These are phyloP conservation scores for Neodiprion fabricii DNA, from an alignment of 1,140 invertebrate genomes.

Conservation along the genomic window DNA sequence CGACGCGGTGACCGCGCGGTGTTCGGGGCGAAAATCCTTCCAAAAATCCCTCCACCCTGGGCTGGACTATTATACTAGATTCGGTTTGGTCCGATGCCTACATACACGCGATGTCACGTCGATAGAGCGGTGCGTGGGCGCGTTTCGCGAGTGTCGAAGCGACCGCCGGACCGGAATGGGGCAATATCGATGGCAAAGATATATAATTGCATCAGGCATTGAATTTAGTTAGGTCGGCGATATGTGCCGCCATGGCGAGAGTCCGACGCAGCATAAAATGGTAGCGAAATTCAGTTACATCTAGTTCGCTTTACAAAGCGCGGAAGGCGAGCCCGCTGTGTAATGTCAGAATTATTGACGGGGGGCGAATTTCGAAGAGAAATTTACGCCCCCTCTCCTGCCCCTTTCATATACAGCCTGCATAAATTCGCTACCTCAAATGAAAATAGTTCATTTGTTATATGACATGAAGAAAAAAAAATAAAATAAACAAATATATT, in stretches of 20 bases:
- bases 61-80: not conserved
- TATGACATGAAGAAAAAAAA: too few species aligned
- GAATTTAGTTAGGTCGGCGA: slow-evolving; percentile 6
- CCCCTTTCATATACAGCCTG: too few species aligned
- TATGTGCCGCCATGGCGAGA: not conserved
- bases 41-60: not conserved
- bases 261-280: not conserved
- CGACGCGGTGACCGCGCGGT: not conserved
- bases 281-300: not conserved
- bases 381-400: too few species aligned
- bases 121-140: too few species aligned
- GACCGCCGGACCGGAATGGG: not conserved
- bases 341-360: not conserved
- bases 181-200: slow-evolving; percentile 7
- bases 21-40: not conserved
- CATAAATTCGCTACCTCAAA: too few species aligned
- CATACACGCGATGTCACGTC: too few species aligned
- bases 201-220: slow-evolving; percentile 1
- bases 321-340: not conserved
- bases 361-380: too few species aligned
- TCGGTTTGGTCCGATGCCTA: not conserved
- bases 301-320: slow-evolving; percentile 3
- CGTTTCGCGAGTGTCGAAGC: too few species aligned
- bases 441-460: too few species aligned
- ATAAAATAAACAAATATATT: too few species aligned